Conservation (phyloP, 1,140 invertebrate species). For the Melitaea cinxia region DNA sequence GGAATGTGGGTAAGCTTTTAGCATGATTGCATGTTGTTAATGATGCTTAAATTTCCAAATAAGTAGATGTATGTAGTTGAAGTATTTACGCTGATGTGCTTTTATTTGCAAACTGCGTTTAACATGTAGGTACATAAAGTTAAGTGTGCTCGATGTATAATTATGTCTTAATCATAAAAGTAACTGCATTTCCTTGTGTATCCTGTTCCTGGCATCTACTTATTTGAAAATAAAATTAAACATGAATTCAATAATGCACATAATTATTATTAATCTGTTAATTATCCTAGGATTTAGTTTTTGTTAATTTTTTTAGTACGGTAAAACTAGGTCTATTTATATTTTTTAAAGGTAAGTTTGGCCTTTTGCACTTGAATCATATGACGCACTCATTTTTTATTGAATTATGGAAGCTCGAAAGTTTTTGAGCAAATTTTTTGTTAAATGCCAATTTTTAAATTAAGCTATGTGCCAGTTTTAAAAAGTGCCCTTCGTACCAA, state of each 20-base stretch:
- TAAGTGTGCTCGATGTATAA: neutral
- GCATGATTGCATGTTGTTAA: constrained; percentile 69
- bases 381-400: constrained; percentile 30
- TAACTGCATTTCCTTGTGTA: neutral
- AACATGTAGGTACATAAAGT: no score
- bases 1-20: constrained; percentile 72
- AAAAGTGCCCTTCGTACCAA: constrained; percentile 26
- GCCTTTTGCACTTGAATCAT: constrained; percentile 33
- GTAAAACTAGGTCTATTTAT: constrained; percentile 24
- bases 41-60: constrained; percentile 50
- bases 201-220: constrained; percentile 17
- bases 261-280: constrained; percentile 33
- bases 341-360: constrained; percentile 48
- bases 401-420: constrained; percentile 59
- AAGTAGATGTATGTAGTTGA: constrained; percentile 39
- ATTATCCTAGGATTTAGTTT: constrained; percentile 36
- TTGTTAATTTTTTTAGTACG: constrained; percentile 31
- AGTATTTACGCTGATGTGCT: neutral
- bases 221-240: constrained; percentile 26
- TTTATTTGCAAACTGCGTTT: no score
- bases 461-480: constrained; percentile 41
- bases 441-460: constrained; percentile 42
- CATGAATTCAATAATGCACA: constrained; percentile 23
- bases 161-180: neutral
- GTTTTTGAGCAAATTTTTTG: constrained; percentile 62